Evolutionary conservation across 2,113 vertebrate genomes (phyloP), one percentile per base, ranked within the genome.

Genomic region (Anser cygnoides): DNA sequence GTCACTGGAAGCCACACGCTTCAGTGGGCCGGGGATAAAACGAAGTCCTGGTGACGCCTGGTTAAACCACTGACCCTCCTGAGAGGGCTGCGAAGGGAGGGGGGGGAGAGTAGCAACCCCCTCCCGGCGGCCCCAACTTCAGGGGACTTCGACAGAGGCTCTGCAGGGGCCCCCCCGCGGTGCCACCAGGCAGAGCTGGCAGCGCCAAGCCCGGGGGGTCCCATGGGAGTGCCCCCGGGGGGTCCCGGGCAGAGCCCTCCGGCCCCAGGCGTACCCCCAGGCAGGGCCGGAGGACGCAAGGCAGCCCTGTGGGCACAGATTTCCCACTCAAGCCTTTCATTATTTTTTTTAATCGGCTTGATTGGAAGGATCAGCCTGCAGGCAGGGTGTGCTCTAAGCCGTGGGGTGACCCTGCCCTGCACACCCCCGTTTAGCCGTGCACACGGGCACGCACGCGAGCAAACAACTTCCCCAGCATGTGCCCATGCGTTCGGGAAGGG

Each of bases 1-100:
- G 95, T 84, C 95, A 94, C 95, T 87, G 37, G 80, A 81, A 96
- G 93, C 84, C 90, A 85, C 92, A 93, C 95, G 95, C 96, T 95
- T 80, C 90, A 94, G 59, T 89, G 92, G 92, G 70, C 71, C 92
- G 92, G 87, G 84, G 67, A 96, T 89, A 94, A 95, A 96, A 87
- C 80, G 46, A 92, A 89, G 93, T 82, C 92, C 88, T 94, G 96
- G 90, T 94, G 95, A 94, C 87, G 95, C 87, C 90, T 94, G 95
- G 92, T 95, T 95, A 96, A 96, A 96, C 90, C 88, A 83, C 94
- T 92, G 90, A 94, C 88, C 93, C 90, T 80, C 92, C 57, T 79
- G 94, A 72, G 71, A 65, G 76, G 33, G 74, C 82, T 88, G 85
- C 33, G 73, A 39, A 77, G 68, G 39, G 41, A 29, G 84, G 44